phyloP scores from a whole-genome alignment of 35 echinoderm and acorn worm species.

The Ophiothrix spiculata region DNA sequence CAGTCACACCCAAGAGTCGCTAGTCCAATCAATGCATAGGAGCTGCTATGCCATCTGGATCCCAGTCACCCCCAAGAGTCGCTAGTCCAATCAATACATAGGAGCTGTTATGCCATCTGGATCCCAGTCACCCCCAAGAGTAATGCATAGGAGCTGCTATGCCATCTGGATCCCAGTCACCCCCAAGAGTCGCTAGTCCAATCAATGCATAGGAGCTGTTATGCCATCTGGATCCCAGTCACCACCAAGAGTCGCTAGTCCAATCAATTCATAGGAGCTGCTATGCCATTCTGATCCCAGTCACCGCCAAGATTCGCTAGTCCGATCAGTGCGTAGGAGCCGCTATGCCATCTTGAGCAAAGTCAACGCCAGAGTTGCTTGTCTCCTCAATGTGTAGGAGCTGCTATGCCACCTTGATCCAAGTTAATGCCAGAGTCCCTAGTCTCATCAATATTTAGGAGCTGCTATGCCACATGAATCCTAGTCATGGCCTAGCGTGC shows the following conservation, averaged over 20 bases:
- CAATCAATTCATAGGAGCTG: conserved; percentile 84
- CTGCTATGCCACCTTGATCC: no score
- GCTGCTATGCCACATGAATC: no score
- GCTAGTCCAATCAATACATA: conserved; percentile 90
- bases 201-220: conserved; percentile 77
- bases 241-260: conserved; percentile 85
- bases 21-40: conserved; percentile 76
- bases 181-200: conserved; percentile 83
- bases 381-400: no score
- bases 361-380: no score
- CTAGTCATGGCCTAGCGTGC: no score
- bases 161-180: conserved; percentile 52
- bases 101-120: conserved; percentile 43
- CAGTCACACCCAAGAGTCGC: no score
- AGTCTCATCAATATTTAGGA: no score
- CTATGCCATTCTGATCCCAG: no score
- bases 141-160: conserved; percentile 57
- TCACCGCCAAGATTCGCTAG: no score
- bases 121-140: conserved; percentile 69
- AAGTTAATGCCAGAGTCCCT: no score
- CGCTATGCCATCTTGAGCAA: no score
- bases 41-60: conserved; percentile 36
- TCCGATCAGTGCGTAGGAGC: conserved; percentile 84
- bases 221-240: conserved; percentile 46
- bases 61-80: conserved; percentile 74